Evolutionary conservation across 2,888 invertebrate species (phyloP), one percentile per base, ranked within the genome.

Genomic region (Octonoba sinensis): DNA sequence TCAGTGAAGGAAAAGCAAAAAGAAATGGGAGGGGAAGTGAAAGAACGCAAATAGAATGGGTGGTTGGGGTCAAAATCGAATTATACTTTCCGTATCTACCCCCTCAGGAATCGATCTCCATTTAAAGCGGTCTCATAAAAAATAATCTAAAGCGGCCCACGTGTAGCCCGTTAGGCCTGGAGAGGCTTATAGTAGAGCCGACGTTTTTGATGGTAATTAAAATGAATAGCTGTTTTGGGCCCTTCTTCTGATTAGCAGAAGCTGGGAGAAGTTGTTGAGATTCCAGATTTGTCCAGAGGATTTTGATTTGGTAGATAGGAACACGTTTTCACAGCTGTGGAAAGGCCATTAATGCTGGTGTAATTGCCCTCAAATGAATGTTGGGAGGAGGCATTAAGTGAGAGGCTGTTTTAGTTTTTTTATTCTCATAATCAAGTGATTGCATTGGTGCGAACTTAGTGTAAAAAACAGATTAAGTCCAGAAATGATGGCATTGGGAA

Each of bases 91-190:
- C 69, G 62, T 67, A 66, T 51, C 67, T 74, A 27, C 57, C 76
- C 76, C 76, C 76, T 60, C 49, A 77, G 56, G 76, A 77, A 77
- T 77, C 67, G 76, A 77, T 77, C 64, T 70, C 76, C 76, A 77
- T 77, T 70, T 77, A 77, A 77, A 77, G 64, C 69, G 76, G 69
- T 24, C 76, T 64, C 69, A 77, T 77, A 77, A 77, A 77, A 76
- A 77, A 77, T 77, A 77, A 77, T 64, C 76, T 64, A 24, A 67
- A 70, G 54, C 49, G 54, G 76, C 54, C 67, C 62, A 70, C 69
- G 62, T 76, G 67, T 69, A 51, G 54, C 64, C 46, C 56, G 36
- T 16, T 20, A 47, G 18, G 56, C 36, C 74, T 66, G 74, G 66
- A 74, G 51, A 66, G 36, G 36, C 75, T 60, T 67, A 22, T 49